A percentile compares a stretch with the other conserved stretches of the same genome.
Evolutionary conservation across 2,113 vertebrate species (phyloP).

Genomic region (Calidris pygmaea): DNA sequence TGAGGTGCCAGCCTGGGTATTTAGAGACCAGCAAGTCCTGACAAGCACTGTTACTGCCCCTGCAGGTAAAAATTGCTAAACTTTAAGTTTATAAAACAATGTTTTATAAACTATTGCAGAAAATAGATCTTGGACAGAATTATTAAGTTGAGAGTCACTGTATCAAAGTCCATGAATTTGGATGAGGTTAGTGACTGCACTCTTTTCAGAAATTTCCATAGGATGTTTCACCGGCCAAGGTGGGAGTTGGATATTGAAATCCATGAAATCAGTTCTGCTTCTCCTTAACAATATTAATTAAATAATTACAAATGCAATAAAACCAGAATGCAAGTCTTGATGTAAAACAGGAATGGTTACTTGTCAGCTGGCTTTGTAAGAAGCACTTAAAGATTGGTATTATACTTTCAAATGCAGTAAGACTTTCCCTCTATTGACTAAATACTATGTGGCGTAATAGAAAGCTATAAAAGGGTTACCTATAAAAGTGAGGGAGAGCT

Average conservation of each 20-base stretch:
- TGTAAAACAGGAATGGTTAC: constrained; percentile 47
- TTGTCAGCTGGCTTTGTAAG: constrained; percentile 50
- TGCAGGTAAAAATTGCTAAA: background rate
- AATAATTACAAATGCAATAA: constrained; percentile 25
- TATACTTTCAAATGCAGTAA: constrained; percentile 50
- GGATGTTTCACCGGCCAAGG: background rate
- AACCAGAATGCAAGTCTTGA: constrained; percentile 25
- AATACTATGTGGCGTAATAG: background rate
- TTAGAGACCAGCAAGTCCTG: background rate
- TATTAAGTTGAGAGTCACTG: background rate
- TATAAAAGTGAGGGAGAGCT: background rate
- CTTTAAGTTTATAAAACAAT: background rate
- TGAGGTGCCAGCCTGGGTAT: background rate
- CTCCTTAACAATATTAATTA: background rate
- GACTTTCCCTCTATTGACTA: constrained; percentile 50
- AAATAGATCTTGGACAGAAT: background rate
- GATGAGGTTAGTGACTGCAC: background rate
- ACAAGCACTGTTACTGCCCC: background rate
- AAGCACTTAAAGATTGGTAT: constrained; percentile 8
- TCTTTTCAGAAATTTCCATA: background rate
- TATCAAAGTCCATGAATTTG: background rate
- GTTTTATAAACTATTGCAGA: background rate
- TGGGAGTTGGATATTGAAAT: background rate
- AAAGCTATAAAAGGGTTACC: background rate
- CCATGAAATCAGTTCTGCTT: background rate